Evolutionary conservation across 2,888 invertebrate genomes (phyloP).

Genomic region (Ischnus inquisitorius): DNA sequence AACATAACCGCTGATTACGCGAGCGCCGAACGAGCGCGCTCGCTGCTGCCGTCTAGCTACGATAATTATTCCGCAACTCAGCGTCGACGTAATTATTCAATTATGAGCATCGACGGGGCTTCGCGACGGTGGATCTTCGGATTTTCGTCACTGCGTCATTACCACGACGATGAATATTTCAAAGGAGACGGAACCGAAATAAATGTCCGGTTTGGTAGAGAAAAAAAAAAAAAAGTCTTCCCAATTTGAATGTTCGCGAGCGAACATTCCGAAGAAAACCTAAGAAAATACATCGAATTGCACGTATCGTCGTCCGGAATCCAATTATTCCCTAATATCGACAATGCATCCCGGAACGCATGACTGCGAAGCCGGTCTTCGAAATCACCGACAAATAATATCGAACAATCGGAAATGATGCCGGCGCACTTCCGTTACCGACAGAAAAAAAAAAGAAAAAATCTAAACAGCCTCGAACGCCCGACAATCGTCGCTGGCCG

Average conservation of each 20-base stretch:
- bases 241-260: constrained; percentile 54
- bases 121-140: constrained; percentile 7
- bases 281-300: too few relatives aligned
- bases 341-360: neutral
- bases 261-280: too few relatives aligned
- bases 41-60: neutral
- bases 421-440: constrained; percentile 31
- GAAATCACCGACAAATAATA: constrained; percentile 5
- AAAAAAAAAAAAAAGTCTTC: neutral
- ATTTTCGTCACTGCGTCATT: constrained; percentile 21
- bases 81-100: constrained; percentile 48
- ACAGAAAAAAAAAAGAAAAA: constrained; percentile 6
- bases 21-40: neutral
- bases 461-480: neutral
- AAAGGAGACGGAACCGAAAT: neutral
- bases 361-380: neutral
- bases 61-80: neutral
- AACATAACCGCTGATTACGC: neutral
- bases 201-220: constrained; percentile 22
- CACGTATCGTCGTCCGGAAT: neutral
- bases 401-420: constrained; percentile 40
- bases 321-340: neutral
- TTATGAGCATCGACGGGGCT: constrained; percentile 39
- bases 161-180: constrained; percentile 20
- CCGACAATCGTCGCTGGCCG: neutral